A percentile compares a stretch with the other conserved stretches of the same genome.
Evolutionary conservation across 2,888 invertebrate genomes (phyloP).

Genomic region (Cremastinae sp.): DNA sequence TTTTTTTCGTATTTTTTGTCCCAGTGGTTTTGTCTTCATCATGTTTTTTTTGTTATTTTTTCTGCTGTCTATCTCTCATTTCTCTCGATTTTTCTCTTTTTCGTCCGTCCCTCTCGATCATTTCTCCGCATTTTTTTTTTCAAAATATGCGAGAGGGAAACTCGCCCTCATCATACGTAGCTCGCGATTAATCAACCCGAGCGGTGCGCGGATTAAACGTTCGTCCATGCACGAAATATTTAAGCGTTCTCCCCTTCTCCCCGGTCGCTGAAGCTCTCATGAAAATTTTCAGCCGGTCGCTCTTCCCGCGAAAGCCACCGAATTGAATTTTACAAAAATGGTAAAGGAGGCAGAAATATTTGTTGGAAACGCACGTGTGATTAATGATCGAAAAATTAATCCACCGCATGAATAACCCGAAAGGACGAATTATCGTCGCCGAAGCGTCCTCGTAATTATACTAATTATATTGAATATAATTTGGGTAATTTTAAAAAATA

Average conservation of each 20-base stretch:
- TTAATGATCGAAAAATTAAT: constrained; percentile 17
- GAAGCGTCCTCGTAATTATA: no score
- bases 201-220: constrained; percentile 56
- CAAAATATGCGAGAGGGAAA: neutral
- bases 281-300: constrained; percentile 31
- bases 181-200: constrained; percentile 59
- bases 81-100: constrained; percentile 26
- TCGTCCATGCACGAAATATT: constrained; percentile 58
- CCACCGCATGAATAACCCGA: neutral
- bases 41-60: no score
- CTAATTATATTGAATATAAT: no score
- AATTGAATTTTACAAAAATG: constrained; percentile 31
- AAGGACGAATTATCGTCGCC: no score
- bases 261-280: constrained; percentile 7
- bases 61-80: no score
- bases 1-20: no score
- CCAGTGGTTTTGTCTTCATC: no score
- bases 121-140: neutral
- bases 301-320: constrained; percentile 30
- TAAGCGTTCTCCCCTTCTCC: constrained; percentile 41
- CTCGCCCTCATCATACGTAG: constrained; percentile 53
- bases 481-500: no score
- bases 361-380: neutral
- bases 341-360: constrained; percentile 27
- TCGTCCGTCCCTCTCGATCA: constrained; percentile 19